Evolutionary conservation across 2,888 invertebrate genomes (phyloP), one percentile per base, ranked within the genome.

Genomic region (Antheraea yamamai): DNA sequence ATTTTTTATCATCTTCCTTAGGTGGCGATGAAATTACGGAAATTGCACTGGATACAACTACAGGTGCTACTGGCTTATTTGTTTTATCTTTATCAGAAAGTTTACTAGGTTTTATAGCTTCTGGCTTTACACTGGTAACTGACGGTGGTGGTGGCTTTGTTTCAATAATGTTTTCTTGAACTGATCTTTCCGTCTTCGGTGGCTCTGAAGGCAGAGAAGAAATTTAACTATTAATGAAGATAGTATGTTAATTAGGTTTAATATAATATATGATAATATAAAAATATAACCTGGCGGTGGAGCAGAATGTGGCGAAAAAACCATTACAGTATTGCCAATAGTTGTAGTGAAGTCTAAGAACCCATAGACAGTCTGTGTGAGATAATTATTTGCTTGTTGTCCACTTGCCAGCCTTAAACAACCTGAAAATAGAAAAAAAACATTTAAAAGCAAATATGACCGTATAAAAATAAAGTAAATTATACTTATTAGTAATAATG

Each of bases 261-360:
- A 74, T 68, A 66, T 79, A 16, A 52, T 39, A 10, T 70, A 18
- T 35, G 74, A 72, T 61, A 74, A 73, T 77, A 80, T 74, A 64
- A 78, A 74, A 80, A 81, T 84, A 82, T 88, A 89, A 97, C 97
- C 97, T 94, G 96, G 95, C 88, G 96, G 92, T 35, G 97, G 96
- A 39, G 96, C 96, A 83, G 97, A 98, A 83, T 98, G 97, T 0
- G 98, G 98, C 0, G 98, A 98, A 91, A 98, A 98, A 58, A 98
- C 97, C 98, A 98, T 98, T 74, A 98, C 97, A 20, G 98, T 98
- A 89, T 98, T 98, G 78, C 98, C 98, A 84, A 98, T 98, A 6
- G 98, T 98, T 0, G 98, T 98, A 74, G 98, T 98, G 91, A 98
- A 98, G 92, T 98, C 98, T 81, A 98, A 94, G 92, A 98, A 98